Conservation (phyloP, 2,113 vertebrate species). For the Mustelus asterias region DNA sequence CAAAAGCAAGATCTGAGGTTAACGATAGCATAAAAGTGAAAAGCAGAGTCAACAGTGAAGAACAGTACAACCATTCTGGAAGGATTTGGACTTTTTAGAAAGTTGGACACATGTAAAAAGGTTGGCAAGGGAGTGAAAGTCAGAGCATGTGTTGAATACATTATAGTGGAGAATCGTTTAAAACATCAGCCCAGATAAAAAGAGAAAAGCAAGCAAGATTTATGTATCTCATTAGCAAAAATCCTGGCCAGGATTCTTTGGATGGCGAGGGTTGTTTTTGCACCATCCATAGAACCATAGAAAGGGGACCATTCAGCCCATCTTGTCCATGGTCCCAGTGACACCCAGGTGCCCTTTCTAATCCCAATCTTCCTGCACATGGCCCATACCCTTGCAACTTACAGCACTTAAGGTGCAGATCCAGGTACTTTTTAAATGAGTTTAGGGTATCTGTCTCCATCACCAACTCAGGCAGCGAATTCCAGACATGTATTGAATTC, state of each 20-base stretch:
- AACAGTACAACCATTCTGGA: neutral
- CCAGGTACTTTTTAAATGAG: too few relatives aligned
- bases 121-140: neutral
- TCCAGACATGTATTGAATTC: too few relatives aligned
- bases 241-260: neutral
- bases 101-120: neutral
- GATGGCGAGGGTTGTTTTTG: too few relatives aligned
- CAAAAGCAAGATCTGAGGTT: neutral
- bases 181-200: neutral
- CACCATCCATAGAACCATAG: too few relatives aligned
- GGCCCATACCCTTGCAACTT: too few relatives aligned
- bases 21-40: neutral
- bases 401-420: too few relatives aligned
- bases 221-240: neutral
- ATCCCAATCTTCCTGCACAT: too few relatives aligned
- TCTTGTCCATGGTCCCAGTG: too few relatives aligned
- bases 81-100: neutral
- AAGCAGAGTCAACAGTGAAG: neutral
- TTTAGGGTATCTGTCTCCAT: too few relatives aligned
- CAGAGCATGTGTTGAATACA: neutral
- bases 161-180: neutral
- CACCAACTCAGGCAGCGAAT: too few relatives aligned
- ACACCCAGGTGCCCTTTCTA: too few relatives aligned
- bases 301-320: too few relatives aligned
- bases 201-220: neutral